Conservation (phyloP, 2,113 vertebrate genomes). For the Chaenocephalus aceratus region DNA sequence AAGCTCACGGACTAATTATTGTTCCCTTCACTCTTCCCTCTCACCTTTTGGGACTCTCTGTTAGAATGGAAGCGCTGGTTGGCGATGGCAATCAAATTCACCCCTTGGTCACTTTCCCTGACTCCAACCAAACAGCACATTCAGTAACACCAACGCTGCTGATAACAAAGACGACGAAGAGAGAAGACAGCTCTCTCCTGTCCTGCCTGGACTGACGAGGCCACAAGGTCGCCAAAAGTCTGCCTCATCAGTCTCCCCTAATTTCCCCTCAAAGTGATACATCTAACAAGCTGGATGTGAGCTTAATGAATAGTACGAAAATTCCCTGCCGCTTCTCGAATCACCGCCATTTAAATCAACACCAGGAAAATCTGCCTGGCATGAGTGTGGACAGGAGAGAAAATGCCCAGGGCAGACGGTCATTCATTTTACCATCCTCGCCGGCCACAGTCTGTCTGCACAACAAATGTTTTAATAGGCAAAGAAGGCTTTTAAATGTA, state of each 20-base stretch:
- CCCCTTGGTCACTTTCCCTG: neutral
- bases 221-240: neutral
- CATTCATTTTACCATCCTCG: neutral
- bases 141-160: slow-evolving; percentile 1
- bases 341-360: neutral
- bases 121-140: neutral
- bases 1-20: neutral
- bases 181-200: slow-evolving; percentile 8
- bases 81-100: neutral
- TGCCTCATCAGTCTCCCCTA: neutral
- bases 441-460: neutral
- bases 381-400: neutral
- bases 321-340: neutral
- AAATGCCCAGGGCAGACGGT: neutral
- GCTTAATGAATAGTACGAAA: neutral
- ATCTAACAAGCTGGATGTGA: slow-evolving; percentile 1
- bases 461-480: neutral
- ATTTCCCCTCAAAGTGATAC: neutral
- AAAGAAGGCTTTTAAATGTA: neutral
- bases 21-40: neutral
- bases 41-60: neutral
- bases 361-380: neutral
- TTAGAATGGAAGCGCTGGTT: neutral
- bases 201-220: neutral
- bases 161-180: slow-evolving; percentile 15